Base-by-base conservation (phyloP, 2,797 vertebrate genomes). In the Xerus rutilus region DNA sequence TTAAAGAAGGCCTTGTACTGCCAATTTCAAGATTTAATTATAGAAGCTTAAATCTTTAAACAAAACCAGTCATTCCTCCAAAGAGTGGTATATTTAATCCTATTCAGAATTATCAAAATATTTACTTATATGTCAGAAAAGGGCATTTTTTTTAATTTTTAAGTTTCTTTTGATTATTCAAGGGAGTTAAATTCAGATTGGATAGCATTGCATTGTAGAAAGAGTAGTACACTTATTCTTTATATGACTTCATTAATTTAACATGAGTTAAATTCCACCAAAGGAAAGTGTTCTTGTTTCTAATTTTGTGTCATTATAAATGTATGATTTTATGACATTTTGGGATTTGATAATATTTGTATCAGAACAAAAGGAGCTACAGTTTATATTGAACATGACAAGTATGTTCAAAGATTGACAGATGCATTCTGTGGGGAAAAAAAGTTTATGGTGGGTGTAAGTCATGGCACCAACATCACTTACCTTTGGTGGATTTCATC, bases 21-120 rank as follows among this genome's bases (percentile, higher is more conserved):
- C 21, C 9, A 90, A 5, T 95, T 64, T 72, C 76, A 73, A 83
- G 91, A 59, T 95, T 94, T 88, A 76, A n/a, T 62, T 67, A 52
- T 57, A 85, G 45, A 96, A 95, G 20, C 47, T 54, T 74, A 90
- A 87, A 72, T 94, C 49, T 96, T 93, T 86, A 92, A 92, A 90
- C 30, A 54, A 86, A 94, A 93, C 59, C 30, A 73, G 28, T 83
- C 18, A 25, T 45, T 20, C 15, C 8, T 93, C 25, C n/a, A 32
- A 90, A 79, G 83, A 62, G 67, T n/a, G 7, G 52, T 84, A 76
- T 89, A 47, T 83, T 97, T 91, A 45, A 79, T 73, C 89, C 88
- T 21, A 23, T 77, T 85, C 86, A 57, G 28, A 88, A 77, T 87
- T 77, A 86, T 54, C 83, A 82, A 84, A 89, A 69, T 54, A 20